Conservation (phyloP, 1,140 invertebrate genomes). For the Bombus affinis region DNA sequence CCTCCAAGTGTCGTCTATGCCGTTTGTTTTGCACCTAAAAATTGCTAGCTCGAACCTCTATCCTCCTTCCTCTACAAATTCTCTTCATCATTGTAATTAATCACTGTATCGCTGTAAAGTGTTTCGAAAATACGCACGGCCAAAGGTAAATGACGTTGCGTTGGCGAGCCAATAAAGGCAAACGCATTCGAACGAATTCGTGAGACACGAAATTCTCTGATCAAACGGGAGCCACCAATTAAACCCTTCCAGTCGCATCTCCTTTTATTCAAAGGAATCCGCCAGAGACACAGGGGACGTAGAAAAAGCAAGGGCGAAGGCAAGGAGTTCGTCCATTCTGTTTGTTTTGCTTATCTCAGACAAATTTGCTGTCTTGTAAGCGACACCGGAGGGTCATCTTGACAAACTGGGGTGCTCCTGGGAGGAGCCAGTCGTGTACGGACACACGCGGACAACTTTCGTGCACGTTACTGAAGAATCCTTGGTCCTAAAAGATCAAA, state of each 20-base stretch:
- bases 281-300: neutral
- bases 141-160: neutral
- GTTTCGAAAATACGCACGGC: neutral
- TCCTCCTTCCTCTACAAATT: no score
- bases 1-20: neutral
- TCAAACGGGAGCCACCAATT: slow-evolving; percentile 28
- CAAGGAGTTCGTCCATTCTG: slow-evolving; percentile 51
- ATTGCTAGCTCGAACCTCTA: neutral
- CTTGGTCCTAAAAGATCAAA: slow-evolving; percentile 42
- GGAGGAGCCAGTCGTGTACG: slow-evolving; percentile 56
- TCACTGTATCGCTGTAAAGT: neutral
- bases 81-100: neutral
- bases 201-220: neutral
- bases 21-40: neutral
- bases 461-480: slow-evolving; percentile 39
- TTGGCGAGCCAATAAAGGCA: neutral
- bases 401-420: slow-evolving; percentile 74
- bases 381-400: slow-evolving; percentile 79
- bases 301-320: no score
- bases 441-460: slow-evolving; percentile 56
- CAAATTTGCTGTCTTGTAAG: slow-evolving; percentile 82
- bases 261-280: neutral
- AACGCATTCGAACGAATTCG: neutral
- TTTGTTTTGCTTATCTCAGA: slow-evolving; percentile 81
- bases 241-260: slow-evolving; percentile 18